Conservation (phyloP, 2,113 vertebrate genomes). For the Lepidiolamprologus cunningtoni region DNA sequence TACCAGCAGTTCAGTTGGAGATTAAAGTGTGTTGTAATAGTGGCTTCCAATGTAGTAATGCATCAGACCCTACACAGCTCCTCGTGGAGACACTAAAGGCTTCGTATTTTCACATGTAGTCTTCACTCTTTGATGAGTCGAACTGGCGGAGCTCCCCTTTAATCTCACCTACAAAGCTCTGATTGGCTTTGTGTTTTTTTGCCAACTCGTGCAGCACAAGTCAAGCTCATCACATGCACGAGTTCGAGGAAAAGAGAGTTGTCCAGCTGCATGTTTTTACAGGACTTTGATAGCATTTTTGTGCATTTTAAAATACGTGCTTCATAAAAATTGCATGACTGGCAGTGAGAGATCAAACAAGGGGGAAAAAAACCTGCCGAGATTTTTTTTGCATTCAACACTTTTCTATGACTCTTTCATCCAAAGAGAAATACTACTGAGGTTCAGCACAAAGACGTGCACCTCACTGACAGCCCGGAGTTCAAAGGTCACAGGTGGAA, state of each 20-base stretch:
- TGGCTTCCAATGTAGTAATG: background rate
- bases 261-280: background rate
- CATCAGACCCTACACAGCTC: background rate
- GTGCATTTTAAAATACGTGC: background rate
- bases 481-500: conserved; percentile 22
- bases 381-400: background rate
- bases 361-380: background rate
- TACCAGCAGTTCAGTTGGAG: background rate
- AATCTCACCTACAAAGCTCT: background rate
- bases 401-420: background rate
- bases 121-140: background rate
- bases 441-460: background rate
- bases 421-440: background rate
- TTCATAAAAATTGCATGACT: background rate
- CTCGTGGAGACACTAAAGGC: background rate
- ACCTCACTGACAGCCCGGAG: background rate
- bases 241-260: background rate
- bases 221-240: background rate
- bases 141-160: background rate
- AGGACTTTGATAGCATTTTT: background rate
- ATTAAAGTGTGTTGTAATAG: background rate
- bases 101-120: background rate
- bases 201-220: background rate
- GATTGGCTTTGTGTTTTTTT: background rate
- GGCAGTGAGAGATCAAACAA: background rate